Evolutionary conservation across 2,113 vertebrate species (phyloP).

Genomic region (Nesogale talazaci): DNA sequence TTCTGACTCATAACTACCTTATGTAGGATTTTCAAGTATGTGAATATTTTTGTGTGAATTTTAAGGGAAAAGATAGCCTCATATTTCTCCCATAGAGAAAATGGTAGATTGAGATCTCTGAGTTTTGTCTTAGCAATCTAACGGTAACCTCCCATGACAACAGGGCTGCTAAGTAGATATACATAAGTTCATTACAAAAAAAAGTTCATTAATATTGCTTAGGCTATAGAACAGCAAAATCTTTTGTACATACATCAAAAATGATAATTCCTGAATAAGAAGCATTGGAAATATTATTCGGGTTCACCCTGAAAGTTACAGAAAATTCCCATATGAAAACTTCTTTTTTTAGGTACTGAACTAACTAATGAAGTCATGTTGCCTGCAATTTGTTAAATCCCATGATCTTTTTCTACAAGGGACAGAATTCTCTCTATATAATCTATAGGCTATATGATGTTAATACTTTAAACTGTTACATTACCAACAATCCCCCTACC

Average conservation of each 20-base stretch:
- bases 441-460: not conserved
- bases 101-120: no score
- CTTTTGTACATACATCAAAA: not conserved
- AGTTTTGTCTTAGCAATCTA: no score
- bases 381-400: constrained; percentile 1
- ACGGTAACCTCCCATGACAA: no score
- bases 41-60: no score
- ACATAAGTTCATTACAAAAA: no score
- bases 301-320: not conserved
- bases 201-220: no score
- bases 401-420: constrained; percentile 32
- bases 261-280: not conserved
- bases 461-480: constrained; percentile 37
- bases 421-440: constrained; percentile 2
- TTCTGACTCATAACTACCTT: no score
- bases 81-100: no score
- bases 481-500: constrained; percentile 29
- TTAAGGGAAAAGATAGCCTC: no score
- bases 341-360: not conserved
- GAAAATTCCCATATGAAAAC: not conserved
- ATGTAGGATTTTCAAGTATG: no score
- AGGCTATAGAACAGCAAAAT: not conserved
- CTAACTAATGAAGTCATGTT: not conserved
- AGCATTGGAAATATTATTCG: not conserved
- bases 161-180: no score